Evolutionary conservation across 2,888 invertebrate genomes (phyloP).

Genomic region (Brachyptera risi): DNA sequence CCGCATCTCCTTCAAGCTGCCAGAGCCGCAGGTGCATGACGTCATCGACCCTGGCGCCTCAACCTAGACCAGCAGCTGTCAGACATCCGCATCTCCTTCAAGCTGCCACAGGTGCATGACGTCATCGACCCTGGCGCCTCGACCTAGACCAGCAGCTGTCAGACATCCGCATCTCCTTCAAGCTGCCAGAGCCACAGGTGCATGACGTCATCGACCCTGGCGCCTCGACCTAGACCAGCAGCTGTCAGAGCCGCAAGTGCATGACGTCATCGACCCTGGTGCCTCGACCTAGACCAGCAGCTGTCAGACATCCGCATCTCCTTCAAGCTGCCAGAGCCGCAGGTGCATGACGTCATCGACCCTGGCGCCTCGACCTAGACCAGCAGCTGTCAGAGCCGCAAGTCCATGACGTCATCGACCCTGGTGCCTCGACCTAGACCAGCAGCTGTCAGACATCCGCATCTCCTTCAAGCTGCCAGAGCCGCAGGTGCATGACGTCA

Average conservation of each 20-base stretch:
- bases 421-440: constrained; percentile 49
- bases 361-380: constrained; percentile 46
- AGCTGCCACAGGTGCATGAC: constrained; percentile 32
- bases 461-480: constrained; percentile 35
- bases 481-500: constrained; percentile 20
- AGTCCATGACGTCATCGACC: background rate
- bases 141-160: constrained; percentile 66
- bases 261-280: background rate
- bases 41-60: background rate
- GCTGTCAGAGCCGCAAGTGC: constrained; percentile 54
- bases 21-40: constrained; percentile 28
- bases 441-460: constrained; percentile 69
- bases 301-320: constrained; percentile 61
- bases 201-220: background rate
- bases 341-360: constrained; percentile 10
- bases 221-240: constrained; percentile 57
- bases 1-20: constrained; percentile 40
- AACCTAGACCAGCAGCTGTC: constrained; percentile 66
- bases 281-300: constrained; percentile 57
- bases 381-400: constrained; percentile 63
- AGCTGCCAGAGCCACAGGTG: constrained; percentile 33
- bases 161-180: constrained; percentile 52
- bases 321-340: constrained; percentile 35
- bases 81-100: constrained; percentile 52
- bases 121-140: background rate